Evolutionary conservation across 2,888 invertebrate species (phyloP).

Genomic region (Agapostemon virescens): DNA sequence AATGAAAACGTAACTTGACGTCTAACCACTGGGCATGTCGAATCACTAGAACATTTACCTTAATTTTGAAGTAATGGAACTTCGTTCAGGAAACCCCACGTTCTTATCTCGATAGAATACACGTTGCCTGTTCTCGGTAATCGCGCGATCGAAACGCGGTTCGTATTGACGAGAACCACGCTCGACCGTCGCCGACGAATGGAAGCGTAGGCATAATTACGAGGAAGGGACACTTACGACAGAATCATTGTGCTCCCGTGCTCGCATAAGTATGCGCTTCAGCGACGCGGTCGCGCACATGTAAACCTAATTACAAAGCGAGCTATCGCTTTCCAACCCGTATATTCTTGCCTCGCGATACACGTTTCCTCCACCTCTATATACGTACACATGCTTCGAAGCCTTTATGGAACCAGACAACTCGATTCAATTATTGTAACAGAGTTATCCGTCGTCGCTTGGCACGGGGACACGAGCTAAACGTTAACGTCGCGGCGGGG

Average conservation of each 20-base stretch:
- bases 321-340: conserved; percentile 34
- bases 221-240: neutral
- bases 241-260: neutral
- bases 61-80: too few relatives aligned
- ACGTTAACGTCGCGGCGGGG: conserved; percentile 51
- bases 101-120: neutral
- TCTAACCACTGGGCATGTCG: too few relatives aligned
- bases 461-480: conserved; percentile 52
- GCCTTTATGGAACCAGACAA: conserved; percentile 70
- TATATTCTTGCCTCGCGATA: conserved; percentile 6
- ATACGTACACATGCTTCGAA: conserved; percentile 52
- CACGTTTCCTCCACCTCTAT: conserved; percentile 1
- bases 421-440: conserved; percentile 73
- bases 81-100: neutral
- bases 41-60: too few relatives aligned
- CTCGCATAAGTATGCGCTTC: conserved; percentile 7
- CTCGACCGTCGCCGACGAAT: neutral
- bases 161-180: neutral
- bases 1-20: too few relatives aligned
- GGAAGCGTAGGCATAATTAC: neutral
- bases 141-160: neutral
- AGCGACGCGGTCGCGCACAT: neutral
- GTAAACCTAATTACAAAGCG: conserved; percentile 37
- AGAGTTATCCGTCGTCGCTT: conserved; percentile 70
- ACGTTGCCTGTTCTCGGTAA: neutral